A percentile compares a stretch with the other conserved stretches of the same genome.
These are phyloP conservation scores for Plecturocebus donacophilus DNA, from an alignment of 2,113 vertebrate species.

Conservation along the genomic window DNA sequence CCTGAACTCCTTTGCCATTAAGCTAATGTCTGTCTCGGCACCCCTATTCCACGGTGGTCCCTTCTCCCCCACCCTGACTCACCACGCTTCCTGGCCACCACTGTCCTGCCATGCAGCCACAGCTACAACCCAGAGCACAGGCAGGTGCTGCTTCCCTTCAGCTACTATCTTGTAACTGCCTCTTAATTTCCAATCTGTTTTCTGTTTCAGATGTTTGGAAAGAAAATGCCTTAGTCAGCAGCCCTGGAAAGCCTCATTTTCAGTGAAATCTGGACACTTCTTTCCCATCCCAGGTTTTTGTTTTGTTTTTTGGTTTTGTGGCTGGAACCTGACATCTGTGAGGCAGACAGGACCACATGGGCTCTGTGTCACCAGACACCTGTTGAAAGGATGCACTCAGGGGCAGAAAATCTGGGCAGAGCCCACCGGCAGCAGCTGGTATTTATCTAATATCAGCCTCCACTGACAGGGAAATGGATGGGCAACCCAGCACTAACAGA, in stretches of 20 bases:
- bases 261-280: slow-evolving; percentile 57
- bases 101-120: not conserved
- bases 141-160: not conserved
- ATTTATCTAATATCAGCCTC: not conserved
- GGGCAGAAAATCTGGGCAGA: slow-evolving; percentile 29
- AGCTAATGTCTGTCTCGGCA: not conserved
- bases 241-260: slow-evolving; percentile 45
- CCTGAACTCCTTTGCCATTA: not conserved
- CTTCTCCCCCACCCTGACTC: not conserved
- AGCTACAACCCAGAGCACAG: not conserved
- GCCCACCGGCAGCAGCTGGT: slow-evolving; percentile 33
- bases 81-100: not conserved
- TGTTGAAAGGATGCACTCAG: slow-evolving; percentile 40
- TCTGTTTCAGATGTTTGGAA: slow-evolving; percentile 72
- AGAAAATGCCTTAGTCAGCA: slow-evolving; percentile 68
- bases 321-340: slow-evolving; percentile 65
- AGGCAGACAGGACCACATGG: slow-evolving; percentile 14
- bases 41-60: not conserved
- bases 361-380: slow-evolving; percentile 62
- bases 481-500: not conserved
- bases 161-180: slow-evolving; percentile 51
- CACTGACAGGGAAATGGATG: not conserved
- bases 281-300: slow-evolving; percentile 21
- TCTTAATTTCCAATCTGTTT: slow-evolving; percentile 69
- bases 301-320: slow-evolving; percentile 26